Conservation (phyloP, 2,888 invertebrate species). For the Axea sp. region DNA sequence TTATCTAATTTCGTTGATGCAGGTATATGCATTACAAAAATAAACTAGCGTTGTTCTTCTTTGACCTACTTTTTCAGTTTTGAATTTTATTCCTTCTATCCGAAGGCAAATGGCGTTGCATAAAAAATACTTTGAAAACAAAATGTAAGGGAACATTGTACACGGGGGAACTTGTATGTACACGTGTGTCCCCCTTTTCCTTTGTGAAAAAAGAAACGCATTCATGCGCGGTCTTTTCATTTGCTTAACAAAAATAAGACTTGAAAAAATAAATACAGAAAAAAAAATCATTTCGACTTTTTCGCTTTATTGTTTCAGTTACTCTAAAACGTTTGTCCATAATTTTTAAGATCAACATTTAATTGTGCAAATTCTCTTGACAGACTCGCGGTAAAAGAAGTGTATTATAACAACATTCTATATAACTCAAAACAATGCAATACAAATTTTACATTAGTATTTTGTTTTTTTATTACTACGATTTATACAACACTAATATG, state of each 20-base stretch:
- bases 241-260: background rate
- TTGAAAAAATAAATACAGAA: background rate
- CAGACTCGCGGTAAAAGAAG: no score
- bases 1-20: slow-evolving; percentile 46
- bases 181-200: slow-evolving; percentile 11
- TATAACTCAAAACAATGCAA: no score
- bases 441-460: no score
- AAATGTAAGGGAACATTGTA: slow-evolving; percentile 8
- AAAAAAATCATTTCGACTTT: no score
- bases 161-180: slow-evolving; percentile 15
- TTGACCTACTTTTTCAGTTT: slow-evolving; percentile 23
- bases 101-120: slow-evolving; percentile 6
- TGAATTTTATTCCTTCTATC: slow-evolving; percentile 2
- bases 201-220: slow-evolving; percentile 14
- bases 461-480: no score
- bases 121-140: slow-evolving; percentile 18
- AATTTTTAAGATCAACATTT: no score
- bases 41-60: background rate
- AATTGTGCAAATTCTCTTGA: no score
- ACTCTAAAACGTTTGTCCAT: no score
- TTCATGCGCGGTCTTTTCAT: slow-evolving; percentile 22
- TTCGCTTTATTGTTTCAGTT: no score
- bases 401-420: no score
- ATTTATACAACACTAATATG: no score
- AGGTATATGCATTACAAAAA: slow-evolving; percentile 3